phyloP scores from a whole-genome alignment of 2,797 vertebrate species.

The Pseudocheirus occidentalis region DNA sequence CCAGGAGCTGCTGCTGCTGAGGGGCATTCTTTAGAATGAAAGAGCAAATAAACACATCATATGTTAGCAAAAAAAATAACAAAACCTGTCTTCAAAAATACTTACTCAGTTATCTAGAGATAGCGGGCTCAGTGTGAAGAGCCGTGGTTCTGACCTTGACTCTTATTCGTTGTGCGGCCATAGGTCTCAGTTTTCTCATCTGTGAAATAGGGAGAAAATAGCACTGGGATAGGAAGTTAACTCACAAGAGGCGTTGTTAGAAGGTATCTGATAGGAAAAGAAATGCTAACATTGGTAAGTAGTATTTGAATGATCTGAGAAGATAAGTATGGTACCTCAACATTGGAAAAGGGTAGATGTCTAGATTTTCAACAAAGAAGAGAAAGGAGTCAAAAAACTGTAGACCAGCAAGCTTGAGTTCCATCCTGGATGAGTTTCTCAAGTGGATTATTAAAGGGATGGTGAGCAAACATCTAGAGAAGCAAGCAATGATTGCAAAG shows the following conservation, averaged over 20 bases:
- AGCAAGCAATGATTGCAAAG: background rate
- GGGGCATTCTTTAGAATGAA: slow-evolving; percentile 79
- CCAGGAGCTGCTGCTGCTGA: slow-evolving; percentile 67
- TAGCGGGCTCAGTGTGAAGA: background rate
- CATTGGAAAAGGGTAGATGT: background rate
- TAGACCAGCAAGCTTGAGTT: background rate
- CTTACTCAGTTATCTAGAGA: slow-evolving; percentile 23
- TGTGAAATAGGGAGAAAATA: background rate
- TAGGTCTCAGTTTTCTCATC: background rate
- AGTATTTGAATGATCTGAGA: background rate
- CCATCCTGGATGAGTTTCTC: background rate
- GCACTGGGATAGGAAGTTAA: background rate
- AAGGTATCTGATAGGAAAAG: background rate
- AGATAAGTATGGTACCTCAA: background rate
- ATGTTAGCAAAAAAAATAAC: slow-evolving; percentile 77
- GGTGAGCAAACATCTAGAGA: background rate
- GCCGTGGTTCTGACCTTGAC: background rate
- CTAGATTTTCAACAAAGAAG: background rate
- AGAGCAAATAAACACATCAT: slow-evolving; percentile 83
- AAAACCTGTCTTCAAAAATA: slow-evolving; percentile 76
- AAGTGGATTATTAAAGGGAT: background rate
- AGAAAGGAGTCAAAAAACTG: background rate
- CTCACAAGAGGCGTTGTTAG: background rate
- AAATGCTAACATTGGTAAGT: background rate
- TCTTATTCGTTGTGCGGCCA: background rate